Evolutionary conservation across 1,140 invertebrate species (phyloP).

Genomic region (Choristoneura fumiferana): DNA sequence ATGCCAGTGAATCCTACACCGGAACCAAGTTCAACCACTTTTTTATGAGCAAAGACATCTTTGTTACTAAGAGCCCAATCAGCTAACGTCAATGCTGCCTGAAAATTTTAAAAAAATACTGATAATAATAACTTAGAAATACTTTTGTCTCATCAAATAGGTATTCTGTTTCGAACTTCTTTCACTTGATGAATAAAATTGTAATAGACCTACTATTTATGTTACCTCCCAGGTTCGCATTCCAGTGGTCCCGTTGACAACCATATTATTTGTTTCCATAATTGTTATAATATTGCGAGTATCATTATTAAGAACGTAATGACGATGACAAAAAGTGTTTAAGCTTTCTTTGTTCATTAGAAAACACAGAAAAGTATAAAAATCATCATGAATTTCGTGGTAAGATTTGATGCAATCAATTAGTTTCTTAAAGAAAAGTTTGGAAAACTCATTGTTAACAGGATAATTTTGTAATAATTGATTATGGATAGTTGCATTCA

Average conservation of each 20-base stretch:
- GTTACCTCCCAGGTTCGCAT: conserved; percentile 69
- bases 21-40: conserved; percentile 61
- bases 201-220: conserved; percentile 17
- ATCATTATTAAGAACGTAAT: conserved; percentile 52
- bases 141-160: background rate
- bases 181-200: no score
- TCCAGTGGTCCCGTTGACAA: conserved; percentile 67
- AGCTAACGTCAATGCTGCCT: conserved; percentile 62
- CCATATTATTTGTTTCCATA: conserved; percentile 67
- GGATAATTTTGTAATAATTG: conserved; percentile 51
- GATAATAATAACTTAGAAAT: conserved; percentile 4
- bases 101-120: conserved; percentile 35
- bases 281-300: conserved; percentile 48
- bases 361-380: conserved; percentile 52
- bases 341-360: conserved; percentile 34
- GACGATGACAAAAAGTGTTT: conserved; percentile 44
- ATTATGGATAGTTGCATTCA: conserved; percentile 46
- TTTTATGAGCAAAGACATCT: conserved; percentile 48
- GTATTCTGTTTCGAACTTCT: no score
- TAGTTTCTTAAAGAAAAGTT: conserved; percentile 61
- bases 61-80: conserved; percentile 59
- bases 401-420: conserved; percentile 44
- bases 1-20: conserved; percentile 67
- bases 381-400: conserved; percentile 62
- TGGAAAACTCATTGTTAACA: conserved; percentile 43